Evolutionary conservation across 1,140 invertebrate genomes (phyloP).

Genomic region (Drosophila varians): DNA sequence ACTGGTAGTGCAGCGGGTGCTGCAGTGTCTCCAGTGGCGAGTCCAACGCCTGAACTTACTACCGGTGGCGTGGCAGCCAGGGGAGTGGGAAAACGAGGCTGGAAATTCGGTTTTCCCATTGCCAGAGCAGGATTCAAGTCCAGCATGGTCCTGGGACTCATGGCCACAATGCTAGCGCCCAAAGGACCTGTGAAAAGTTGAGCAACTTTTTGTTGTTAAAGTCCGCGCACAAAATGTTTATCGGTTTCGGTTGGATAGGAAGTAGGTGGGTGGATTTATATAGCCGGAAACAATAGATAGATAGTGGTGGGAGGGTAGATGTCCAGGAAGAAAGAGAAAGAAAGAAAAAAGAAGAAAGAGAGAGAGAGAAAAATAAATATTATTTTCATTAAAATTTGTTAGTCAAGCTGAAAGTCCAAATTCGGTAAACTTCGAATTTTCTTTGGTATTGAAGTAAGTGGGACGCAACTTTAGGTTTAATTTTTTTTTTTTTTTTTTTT

Average conservation of each 20-base stretch:
- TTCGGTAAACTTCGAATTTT: slow-evolving; percentile 47
- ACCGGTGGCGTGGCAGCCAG: slow-evolving; percentile 44
- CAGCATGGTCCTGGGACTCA: slow-evolving; percentile 82
- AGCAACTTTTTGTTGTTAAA: slow-evolving; percentile 72
- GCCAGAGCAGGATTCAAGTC: slow-evolving; percentile 82
- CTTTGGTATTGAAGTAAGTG: slow-evolving; percentile 38
- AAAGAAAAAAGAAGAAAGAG: slow-evolving; percentile 41
- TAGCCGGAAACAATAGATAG: slow-evolving; percentile 45
- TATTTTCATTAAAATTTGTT: slow-evolving; percentile 57
- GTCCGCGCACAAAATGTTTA: slow-evolving; percentile 39
- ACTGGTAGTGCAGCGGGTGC: slow-evolving; percentile 25
- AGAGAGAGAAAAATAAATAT: slow-evolving; percentile 52
- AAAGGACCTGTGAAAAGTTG: slow-evolving; percentile 82
- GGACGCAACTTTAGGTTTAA: slow-evolving; percentile 44
- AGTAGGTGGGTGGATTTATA: slow-evolving; percentile 40
- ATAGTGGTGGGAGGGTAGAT: slow-evolving; percentile 15
- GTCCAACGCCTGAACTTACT: background rate
- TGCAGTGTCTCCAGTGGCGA: slow-evolving; percentile 19
- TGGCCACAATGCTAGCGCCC: slow-evolving; percentile 83
- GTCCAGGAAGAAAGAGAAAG: slow-evolving; percentile 44
- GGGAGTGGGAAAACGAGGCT: slow-evolving; percentile 79
- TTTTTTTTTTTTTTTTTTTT: too few relatives aligned
- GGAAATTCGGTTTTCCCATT: slow-evolving; percentile 81
- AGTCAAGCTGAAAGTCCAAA: slow-evolving; percentile 41
- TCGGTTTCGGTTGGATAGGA: slow-evolving; percentile 28